Evolutionary conservation across 35 echinoderm and acorn worm species (phyloP), one percentile per base, ranked within the genome.

Genomic region (Stichopus chloronotus): DNA sequence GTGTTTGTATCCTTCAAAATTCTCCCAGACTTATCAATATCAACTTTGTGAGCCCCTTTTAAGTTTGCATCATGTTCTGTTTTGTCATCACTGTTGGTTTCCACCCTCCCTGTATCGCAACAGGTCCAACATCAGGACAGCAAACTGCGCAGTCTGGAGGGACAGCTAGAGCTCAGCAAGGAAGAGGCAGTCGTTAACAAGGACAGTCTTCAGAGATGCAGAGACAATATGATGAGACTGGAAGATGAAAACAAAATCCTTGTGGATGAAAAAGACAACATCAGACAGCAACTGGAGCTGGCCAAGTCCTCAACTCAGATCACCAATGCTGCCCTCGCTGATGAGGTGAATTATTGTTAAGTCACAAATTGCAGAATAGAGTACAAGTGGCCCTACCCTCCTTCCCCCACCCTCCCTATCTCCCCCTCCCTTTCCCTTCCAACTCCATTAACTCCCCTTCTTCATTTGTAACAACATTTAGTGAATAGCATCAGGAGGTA

Each of bases 171-270:
- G 60, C 10, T 30, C 20, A 17, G 12, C 5, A 52, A 59, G 57
- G 59, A 71, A 53, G 23, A 89, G 57, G 10, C 61, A 89, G 24
- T 72, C 14, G 4, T 59, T 58, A 72, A 25, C 25, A 56, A 7
- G 21, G 82, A n/a, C 0, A 85, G 55, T 23, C 78, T 94, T 17
- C 93, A 96, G 78, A 88, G 63, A 82, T 63, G 93, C 52, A 72
- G 93, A 65, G 88, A 94, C 59, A 78, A 97, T 30, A 63, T 95
- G 17, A 14, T 74, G 17, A 93, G 81, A 74, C 61, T 95, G 24
- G 87, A 97, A 92, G 92, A 95, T 17, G 86, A 97, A 56, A 68
- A 86, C 14, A 87, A 91, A 78, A 74, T 19, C 14, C 91, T 91
- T 52, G 52, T 17, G 59, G 92, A 91, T 81, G 93, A 97, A 87